phyloP scores from a whole-genome alignment of 2,888 invertebrate genomes.

The Polylopha cassiicola region DNA sequence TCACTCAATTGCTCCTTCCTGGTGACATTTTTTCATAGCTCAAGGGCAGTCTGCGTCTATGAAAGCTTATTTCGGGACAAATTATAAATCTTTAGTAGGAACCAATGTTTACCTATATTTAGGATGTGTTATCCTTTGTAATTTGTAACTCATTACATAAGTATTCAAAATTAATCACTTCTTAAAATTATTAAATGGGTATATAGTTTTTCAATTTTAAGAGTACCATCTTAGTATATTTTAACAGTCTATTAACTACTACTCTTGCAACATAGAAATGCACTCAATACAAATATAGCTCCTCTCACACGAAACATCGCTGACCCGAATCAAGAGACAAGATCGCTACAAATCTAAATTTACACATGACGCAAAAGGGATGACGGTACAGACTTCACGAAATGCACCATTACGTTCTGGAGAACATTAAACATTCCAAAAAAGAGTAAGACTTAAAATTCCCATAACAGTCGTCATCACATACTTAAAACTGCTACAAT shows the following conservation, averaged over 20 bases:
- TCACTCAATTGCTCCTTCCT: conserved; percentile 65
- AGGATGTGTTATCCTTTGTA: too few species aligned
- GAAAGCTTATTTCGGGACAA: conserved; percentile 4
- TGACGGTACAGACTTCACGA: conserved; percentile 42
- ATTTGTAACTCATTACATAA: too few species aligned
- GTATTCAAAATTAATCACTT: too few species aligned
- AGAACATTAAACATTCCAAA: conserved; percentile 11
- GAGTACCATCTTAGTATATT: too few species aligned
- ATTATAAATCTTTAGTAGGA: too few species aligned
- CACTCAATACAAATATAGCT: conserved; percentile 19
- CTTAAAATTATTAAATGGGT: too few species aligned
- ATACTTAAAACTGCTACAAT: conserved; percentile 51
- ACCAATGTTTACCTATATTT: too few species aligned
- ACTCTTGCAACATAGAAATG: too few species aligned
- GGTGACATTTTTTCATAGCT: conserved; percentile 51
- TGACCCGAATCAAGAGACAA: conserved; percentile 55
- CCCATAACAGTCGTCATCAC: conserved; percentile 25
- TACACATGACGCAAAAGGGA: conserved; percentile 50
- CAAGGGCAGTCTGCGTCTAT: conserved; percentile 47
- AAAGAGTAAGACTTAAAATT: conserved; percentile 16
- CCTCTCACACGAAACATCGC: conserved; percentile 33
- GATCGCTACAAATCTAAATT: conserved; percentile 56
- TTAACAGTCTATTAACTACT: too few species aligned
- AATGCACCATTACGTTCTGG: conserved; percentile 42
- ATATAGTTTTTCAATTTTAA: too few species aligned